Percentiles rank a stretch among this genome's conserved stretches.
Conservation (phyloP, 1,140 invertebrate species). For the Melitaea cinxia region DNA sequence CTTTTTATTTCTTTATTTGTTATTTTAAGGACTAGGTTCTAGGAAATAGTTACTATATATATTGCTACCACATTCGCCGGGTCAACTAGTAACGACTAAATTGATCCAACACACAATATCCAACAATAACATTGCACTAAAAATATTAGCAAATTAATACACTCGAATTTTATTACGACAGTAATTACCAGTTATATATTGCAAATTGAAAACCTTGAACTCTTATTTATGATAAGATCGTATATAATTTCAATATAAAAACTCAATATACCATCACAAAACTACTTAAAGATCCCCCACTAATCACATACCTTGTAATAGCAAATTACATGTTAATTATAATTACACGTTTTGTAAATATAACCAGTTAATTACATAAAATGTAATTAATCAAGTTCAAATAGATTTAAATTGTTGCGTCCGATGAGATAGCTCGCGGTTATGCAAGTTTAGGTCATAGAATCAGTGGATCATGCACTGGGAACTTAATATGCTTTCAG, state of each 20-base stretch:
- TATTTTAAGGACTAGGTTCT: too few species aligned
- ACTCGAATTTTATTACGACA: too few species aligned
- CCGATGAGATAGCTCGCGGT: not conserved
- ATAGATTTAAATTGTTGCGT: not conserved
- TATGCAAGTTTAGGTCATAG: conserved; percentile 4
- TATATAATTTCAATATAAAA: not conserved
- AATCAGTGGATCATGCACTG: not conserved
- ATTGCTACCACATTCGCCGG: too few species aligned
- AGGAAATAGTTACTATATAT: too few species aligned
- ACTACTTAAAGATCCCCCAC: not conserved
- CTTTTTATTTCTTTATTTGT: too few species aligned
- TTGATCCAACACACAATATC: too few species aligned
- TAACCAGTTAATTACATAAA: too few species aligned
- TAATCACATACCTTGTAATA: not conserved
- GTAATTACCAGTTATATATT: not conserved
- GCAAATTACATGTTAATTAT: conserved; percentile 7
- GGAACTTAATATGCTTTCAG: not conserved
- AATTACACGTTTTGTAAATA: too few species aligned
- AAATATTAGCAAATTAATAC: too few species aligned
- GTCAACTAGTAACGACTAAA: too few species aligned
- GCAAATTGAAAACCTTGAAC: not conserved
- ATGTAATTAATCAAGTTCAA: conserved; percentile 2
- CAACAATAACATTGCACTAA: too few species aligned
- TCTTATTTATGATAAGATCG: too few species aligned
- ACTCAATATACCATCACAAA: not conserved